Evolutionary conservation across 2,113 vertebrate genomes (phyloP), one percentile per base, ranked within the genome.

Genomic region (Chunga burmeisteri): DNA sequence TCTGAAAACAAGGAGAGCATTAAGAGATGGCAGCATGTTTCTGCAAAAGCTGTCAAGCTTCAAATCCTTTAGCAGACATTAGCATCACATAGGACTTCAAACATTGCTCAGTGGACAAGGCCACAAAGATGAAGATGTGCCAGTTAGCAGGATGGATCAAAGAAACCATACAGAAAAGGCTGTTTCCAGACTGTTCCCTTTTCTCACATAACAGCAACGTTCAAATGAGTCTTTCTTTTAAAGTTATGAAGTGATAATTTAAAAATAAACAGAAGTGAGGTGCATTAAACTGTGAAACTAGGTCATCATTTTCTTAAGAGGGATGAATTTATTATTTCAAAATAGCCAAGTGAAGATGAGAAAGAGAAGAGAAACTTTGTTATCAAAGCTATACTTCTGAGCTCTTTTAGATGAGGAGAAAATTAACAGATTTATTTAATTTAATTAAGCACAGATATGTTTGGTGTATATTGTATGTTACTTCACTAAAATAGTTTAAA

Each of bases 211-310:
- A 77, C 19, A 84, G 46, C 47, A 78, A 67, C 58, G 46, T 78
- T 94, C 81, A 96, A 97, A 97, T 91, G 66, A 97, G 58, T 88
- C 26, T 68, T 55, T 65, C 55, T 63, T 78, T 62, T 66, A 52
- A 93, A 90, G 36, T 73, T 81, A 59, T n/a, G 84, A 94, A 93
- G 40, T 94, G 87, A 92, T 91, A 91, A 92, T 65, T 97, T 87
- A 75, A 95, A 93, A 94, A 81, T 78, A 97, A 96, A 61, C 74
- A 94, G 65, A 97, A 94, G 55, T 66, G 38, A 81, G 14, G 27
- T 87, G 22, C 42, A 34, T 47, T 85, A 84, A 70, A 67, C 18
- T 66, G 70, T 85, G 70, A 96, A 97, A 96, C 34, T 95, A 44
- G 89, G 95, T 96, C 92, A 95, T 17, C 23, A 18, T 73, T 93